Conservation (phyloP, 1,140 invertebrate species). For the Akabosia matsudoensis region DNA sequence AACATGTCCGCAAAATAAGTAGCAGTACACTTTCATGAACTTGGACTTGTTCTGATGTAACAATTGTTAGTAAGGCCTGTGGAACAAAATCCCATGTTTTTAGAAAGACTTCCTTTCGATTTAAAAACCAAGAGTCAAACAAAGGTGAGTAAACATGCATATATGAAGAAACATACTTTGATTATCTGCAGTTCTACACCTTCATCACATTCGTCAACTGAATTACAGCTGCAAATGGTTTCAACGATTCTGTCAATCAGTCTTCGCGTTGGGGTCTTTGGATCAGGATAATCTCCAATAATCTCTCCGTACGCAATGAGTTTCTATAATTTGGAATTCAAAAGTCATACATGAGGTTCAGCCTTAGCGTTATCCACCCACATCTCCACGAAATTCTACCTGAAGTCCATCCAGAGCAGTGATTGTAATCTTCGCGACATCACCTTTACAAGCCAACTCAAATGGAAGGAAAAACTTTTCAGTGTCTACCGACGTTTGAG, state of each 20-base stretch:
- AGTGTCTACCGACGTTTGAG: slow-evolving; percentile 65
- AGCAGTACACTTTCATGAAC: slow-evolving; percentile 96
- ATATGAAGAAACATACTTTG: slow-evolving; percentile 60
- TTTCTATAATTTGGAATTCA: slow-evolving; percentile 69
- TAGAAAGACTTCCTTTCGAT: too few species aligned
- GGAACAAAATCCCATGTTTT: slow-evolving; percentile 30
- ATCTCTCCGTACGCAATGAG: slow-evolving; percentile 97
- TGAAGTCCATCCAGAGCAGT: slow-evolving; percentile 92
- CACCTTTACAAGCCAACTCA: slow-evolving; percentile 96
- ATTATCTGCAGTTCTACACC: slow-evolving; percentile 98
- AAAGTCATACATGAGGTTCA: slow-evolving; percentile 7
- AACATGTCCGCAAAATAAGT: slow-evolving; percentile 90
- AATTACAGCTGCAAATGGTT: slow-evolving; percentile 95
- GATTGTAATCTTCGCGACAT: slow-evolving; percentile 88
- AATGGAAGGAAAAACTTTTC: slow-evolving; percentile 98
- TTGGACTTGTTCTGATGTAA: slow-evolving; percentile 96
- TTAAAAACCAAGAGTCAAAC: too few species aligned
- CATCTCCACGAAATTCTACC: slow-evolving; percentile 54
- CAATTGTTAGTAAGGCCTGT: slow-evolving; percentile 87
- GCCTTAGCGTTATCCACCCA: too few species aligned
- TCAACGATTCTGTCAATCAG: slow-evolving; percentile 96
- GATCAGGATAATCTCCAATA: slow-evolving; percentile 86
- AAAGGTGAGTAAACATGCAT: neutral
- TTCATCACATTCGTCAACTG: slow-evolving; percentile 95
- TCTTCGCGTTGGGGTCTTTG: slow-evolving; percentile 76